Base-by-base conservation (phyloP, 1,140 invertebrate species). In the Drosophila elegans region DNA sequence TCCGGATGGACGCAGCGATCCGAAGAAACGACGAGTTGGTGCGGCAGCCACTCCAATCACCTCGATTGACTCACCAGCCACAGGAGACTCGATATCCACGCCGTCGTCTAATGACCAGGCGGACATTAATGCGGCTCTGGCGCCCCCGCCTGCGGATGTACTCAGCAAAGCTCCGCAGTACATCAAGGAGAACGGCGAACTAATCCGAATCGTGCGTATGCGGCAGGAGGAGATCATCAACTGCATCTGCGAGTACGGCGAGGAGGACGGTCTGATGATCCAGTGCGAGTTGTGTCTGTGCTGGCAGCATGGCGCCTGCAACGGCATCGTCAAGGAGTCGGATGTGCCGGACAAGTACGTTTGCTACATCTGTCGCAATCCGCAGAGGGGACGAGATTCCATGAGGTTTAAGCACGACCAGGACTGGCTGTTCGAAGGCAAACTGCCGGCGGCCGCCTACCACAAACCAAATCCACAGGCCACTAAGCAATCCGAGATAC, bases 181-280 rank as follows among this genome's bases (percentile, higher is more conserved):
- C 72, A 93, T 94, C 7, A 93, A 93, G 59, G 93, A 93, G 90
- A 93, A 93, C 55, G 95, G 95, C 11, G 94, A 95, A 91, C 92
- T 95, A 4, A 95, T 95, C 45, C 95, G 95, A 90, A 94, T 95
- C 74, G 95, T 95, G 12, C 93, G 93, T 57, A 95, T 95, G 95
- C 94, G 94, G 53, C 94, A 94, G 57, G 95, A 96, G 83, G 97
- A 98, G 93, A 95, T 98, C 55, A 97, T 98, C 54, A 97, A 97
- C 92, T 98, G 97, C 92, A 95, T 95, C 25, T 98, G 97, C 72
- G 93, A 93, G 21, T 94, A 94, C 81, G 95, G 94, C 68, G 97
- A 98, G 93, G 98, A 98, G 93, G 97, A 98, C 92, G 98, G 97
- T 3, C 93, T 98, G 3, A 98, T 98, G 97, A 97, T 98, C 79